Base-by-base conservation (phyloP, 1,140 invertebrate genomes). In the Cotesia vestalis region DNA sequence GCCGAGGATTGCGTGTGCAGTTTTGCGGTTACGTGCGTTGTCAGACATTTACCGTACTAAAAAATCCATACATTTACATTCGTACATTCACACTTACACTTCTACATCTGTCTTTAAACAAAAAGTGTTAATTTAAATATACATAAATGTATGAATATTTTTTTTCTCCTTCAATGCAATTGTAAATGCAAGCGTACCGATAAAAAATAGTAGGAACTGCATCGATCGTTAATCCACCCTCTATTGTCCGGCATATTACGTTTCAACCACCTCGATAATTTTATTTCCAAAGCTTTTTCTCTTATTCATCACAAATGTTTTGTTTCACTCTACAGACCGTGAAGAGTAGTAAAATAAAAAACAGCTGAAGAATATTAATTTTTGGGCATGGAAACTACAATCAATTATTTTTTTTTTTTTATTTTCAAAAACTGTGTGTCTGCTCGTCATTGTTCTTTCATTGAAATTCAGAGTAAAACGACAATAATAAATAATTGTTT, bases 221-320 rank as follows among this genome's bases (percentile, higher is more conserved):
- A 67, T 64, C 46, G 46, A 63, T 63, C 46, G 69, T 71, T 71
- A 71, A 71, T 71, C 69, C 51, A 57, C 46, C 40, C n/a, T n/a
- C 69, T 36, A 71, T 71, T 71, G 69, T 71, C 34, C 51, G 57
- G 8, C 38, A 27, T 51, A 61, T 59, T 60, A 60, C 40, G 40
- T 46, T 69, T 53, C n/a, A n/a, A 70, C 4, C 57, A 59, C 20
- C 40, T 27, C 69, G 69, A 71, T 71, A 63, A 71, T 71, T 71
- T 55, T 60, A 71, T 71, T 64, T 71, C 64, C 69, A 52, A 46
- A 8, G 38, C 20, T 62, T 71, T 63, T 63, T 53, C 52, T 52
- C 20, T 61, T 20, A n/a, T 17, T 63, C 27, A 52, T 69, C 59
- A n/a, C 20, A 36, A 46, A 51, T 69, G 57, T 51, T 69, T 69